Evolutionary conservation across 1,140 invertebrate genomes (phyloP), one percentile per base, ranked within the genome.

Genomic region (Akabosia matsudoensis): DNA sequence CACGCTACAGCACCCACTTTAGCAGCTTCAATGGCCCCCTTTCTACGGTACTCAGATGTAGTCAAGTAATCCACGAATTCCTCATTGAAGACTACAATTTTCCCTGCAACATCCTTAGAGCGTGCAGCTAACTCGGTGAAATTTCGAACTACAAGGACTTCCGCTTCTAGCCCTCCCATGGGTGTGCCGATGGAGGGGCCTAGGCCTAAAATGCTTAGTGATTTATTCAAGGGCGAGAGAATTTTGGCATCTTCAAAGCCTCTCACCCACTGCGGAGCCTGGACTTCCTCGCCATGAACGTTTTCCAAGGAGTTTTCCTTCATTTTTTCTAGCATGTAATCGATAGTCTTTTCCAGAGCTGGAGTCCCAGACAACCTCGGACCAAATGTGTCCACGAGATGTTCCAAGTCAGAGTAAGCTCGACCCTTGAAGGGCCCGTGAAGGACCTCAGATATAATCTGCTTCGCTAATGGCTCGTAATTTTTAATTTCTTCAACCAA

Each of bases 41-140:
- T 1, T 10, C 22, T n/a, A 30, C 85, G 77, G 77, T 86, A 45
- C 18, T 45, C 33, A 0, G 89, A 89, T 1, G 89, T 89, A 82
- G 87, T 82, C 0, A 87, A 86, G 81, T 94, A 93, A 1, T 84
- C 85, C 14, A 86, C 84, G 81, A 85, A 93, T 37, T 88, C 84
- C 80, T 91, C 85, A 84, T 91, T 91, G 82, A 88, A 93, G 0
- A 93, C 87, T 0, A 93, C 90, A 54, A 93, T 93, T 85, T 92
- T 92, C 31, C 90, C 91, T n/a, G n/a, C n/a, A n/a, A n/a, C n/a
- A n/a, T n/a, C 70, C 24, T 73, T 14, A 1, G 73, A 80, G 78
- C 81, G 83, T 14, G 71, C 24, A 24, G 84, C 56, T 10, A 87
- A 76, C 54, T 87, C 85, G 64, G 85, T 84, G 79, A 86, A 87